phyloP scores from a whole-genome alignment of 2,797 vertebrate species.

The Benthosema pterotum region DNA sequence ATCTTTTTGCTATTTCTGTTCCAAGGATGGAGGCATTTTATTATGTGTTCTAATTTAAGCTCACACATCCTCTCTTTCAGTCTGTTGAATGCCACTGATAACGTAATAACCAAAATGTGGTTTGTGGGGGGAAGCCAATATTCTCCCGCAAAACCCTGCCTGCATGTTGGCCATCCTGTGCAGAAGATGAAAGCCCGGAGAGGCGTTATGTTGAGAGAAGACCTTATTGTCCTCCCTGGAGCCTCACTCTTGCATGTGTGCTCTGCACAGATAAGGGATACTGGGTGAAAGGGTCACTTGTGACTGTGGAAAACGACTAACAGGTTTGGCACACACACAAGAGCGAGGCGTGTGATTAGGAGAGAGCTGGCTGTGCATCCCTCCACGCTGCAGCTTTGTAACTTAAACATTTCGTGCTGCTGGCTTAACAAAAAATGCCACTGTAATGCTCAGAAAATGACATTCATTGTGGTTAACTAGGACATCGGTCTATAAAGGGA shows the following conservation, averaged over 20 bases:
- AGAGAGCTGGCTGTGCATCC: constrained; percentile 15
- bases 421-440: background rate
- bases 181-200: constrained; percentile 66
- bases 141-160: constrained; percentile 47
- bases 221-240: constrained; percentile 65
- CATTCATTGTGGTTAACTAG: no score
- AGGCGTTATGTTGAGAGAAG: constrained; percentile 57
- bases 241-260: constrained; percentile 67
- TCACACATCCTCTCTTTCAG: constrained; percentile 13
- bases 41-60: constrained; percentile 47
- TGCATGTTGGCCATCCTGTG: constrained; percentile 52
- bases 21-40: constrained; percentile 22
- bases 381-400: constrained; percentile 9
- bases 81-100: constrained; percentile 36
- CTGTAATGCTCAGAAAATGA: no score
- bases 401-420: constrained; percentile 4
- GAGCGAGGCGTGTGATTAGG: constrained; percentile 42
- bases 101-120: constrained; percentile 28
- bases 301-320: constrained; percentile 42
- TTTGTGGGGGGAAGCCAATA: constrained; percentile 39
- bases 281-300: constrained; percentile 65
- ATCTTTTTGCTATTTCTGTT: constrained; percentile 40
- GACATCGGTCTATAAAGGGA: no score
- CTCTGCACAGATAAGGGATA: constrained; percentile 75
- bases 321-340: constrained; percentile 47